phyloP scores from a whole-genome alignment of 2,113 vertebrate species.

The Notarius lentiginosus region DNA sequence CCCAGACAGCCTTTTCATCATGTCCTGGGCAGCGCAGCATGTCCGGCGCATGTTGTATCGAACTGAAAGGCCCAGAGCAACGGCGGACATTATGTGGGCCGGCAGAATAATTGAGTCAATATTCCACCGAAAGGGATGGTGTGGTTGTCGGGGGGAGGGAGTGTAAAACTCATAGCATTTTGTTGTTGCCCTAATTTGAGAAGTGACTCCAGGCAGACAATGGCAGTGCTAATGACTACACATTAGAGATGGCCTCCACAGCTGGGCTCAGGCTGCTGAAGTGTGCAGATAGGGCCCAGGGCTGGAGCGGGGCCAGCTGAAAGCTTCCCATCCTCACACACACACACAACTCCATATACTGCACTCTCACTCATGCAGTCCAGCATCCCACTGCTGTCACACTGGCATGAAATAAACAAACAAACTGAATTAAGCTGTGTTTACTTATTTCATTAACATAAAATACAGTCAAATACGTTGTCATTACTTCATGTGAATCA shows the following conservation, averaged over 20 bases:
- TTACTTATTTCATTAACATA: conserved; percentile 37
- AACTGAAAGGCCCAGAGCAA: conserved; percentile 34
- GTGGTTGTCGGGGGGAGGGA: neutral
- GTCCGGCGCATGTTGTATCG: conserved; percentile 37
- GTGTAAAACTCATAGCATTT: conserved; percentile 17
- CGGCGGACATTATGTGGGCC: conserved; percentile 32
- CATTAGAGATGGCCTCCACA: conserved; percentile 68
- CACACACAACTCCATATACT: neutral
- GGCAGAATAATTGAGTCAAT: conserved; percentile 43
- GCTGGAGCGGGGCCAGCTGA: conserved; percentile 58
- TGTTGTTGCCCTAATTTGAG: conserved; percentile 67
- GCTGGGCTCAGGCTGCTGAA: conserved; percentile 69
- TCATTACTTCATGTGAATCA: neutral
- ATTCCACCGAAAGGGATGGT: conserved; percentile 24
- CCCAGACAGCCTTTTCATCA: conserved; percentile 45
- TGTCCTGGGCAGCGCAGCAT: conserved; percentile 40
- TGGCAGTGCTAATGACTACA: conserved; percentile 66
- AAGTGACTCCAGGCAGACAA: conserved; percentile 66
- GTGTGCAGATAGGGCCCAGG: conserved; percentile 61
- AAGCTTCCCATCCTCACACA: conserved; percentile 1
- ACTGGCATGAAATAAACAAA: conserved; percentile 30
- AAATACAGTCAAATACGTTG: conserved; percentile 5
- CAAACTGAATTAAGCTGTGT: conserved; percentile 17
- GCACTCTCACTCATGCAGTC: conserved; percentile 24
- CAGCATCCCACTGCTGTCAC: conserved; percentile 31